Base-by-base conservation (phyloP, 2,797 vertebrate species). In the Fistularia tabacaria region DNA sequence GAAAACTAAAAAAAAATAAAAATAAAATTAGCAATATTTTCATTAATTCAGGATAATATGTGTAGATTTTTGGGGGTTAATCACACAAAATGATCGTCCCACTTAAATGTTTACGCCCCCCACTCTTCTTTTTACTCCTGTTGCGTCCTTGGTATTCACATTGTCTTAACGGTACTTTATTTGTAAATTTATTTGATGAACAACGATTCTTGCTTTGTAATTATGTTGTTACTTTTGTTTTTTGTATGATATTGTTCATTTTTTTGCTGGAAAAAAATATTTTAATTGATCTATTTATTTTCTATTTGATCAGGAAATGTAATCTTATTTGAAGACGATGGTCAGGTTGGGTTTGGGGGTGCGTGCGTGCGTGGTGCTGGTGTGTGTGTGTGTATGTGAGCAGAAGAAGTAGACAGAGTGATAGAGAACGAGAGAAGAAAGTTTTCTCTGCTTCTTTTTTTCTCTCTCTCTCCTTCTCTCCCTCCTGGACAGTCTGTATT, bases 1-100 rank as follows among this genome's bases (percentile, higher is more conserved):
- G n/a, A n/a, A n/a, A n/a, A 44, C 10, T 48, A 52, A 73, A 69
- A 67, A 68, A 47, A 36, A 46, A 9, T 38, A 77, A 83, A 83
- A 76, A 73, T 79, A 89, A 81, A 80, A 88, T 91, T 88, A 90
- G 89, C 89, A 92, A 92, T 91, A 92, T 89, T 88, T 82, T 86
- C 76, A 89, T 87, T 83, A 71, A 81, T 86, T 91, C 87, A 86
- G 79, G 84, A 88, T 85, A 79, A 74, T 81, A 73, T 84, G 71
- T 87, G 73, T 77, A 65, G 79, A 13, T 45, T 11, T 83, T 71
- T 79, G 54, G 57, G 79, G 71, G 69, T 65, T 49, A 46, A 70
- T 68, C 66, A 49, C 68, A 39, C 66, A 69, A 62, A 65, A 59
- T 25, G 25, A 25, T 25, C 2, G 25, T 25, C 25, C 25, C 25